A percentile compares a stretch with the other conserved stretches of the same genome.
phyloP scores from a whole-genome alignment of 2,797 vertebrate species.

The Phrynocephalus guinanensis region DNA sequence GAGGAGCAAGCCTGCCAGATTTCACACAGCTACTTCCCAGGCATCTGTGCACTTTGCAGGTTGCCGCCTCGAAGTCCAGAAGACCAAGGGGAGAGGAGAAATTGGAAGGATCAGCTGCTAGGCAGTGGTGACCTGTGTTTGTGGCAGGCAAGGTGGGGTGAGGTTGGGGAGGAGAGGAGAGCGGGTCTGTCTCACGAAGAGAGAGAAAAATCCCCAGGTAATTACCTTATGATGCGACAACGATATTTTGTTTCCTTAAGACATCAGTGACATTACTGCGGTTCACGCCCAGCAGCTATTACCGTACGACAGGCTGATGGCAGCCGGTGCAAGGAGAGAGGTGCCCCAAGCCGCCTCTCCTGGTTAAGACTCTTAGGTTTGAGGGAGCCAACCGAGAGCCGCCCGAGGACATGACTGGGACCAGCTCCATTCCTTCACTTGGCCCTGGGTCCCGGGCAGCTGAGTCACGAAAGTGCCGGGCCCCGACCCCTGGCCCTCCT shows the following conservation, averaged over 20 bases:
- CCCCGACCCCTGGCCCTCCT: not conserved
- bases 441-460: not conserved
- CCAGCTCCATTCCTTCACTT: not conserved
- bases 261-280: slow-evolving; percentile 7
- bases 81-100: not conserved
- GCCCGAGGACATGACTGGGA: not conserved
- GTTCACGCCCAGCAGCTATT: slow-evolving; percentile 30
- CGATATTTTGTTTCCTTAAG: slow-evolving; percentile 44
- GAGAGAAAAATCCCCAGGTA: not conserved
- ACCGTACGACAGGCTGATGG: not conserved
- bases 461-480: not conserved
- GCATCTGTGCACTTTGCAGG: not conserved
- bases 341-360: not conserved
- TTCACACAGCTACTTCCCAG: too few relatives aligned
- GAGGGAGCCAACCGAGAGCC: not conserved
- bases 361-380: too few relatives aligned
- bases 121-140: not conserved
- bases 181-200: not conserved
- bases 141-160: not conserved
- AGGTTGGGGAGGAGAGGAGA: not conserved
- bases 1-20: too few relatives aligned
- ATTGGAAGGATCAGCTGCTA: not conserved
- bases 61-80: not conserved
- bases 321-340: slow-evolving; percentile 28
- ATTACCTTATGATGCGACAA: slow-evolving; percentile 43